Evolutionary conservation across 2,113 vertebrate genomes (phyloP), one percentile per base, ranked within the genome.

Genomic region (Marmota flaviventris): DNA sequence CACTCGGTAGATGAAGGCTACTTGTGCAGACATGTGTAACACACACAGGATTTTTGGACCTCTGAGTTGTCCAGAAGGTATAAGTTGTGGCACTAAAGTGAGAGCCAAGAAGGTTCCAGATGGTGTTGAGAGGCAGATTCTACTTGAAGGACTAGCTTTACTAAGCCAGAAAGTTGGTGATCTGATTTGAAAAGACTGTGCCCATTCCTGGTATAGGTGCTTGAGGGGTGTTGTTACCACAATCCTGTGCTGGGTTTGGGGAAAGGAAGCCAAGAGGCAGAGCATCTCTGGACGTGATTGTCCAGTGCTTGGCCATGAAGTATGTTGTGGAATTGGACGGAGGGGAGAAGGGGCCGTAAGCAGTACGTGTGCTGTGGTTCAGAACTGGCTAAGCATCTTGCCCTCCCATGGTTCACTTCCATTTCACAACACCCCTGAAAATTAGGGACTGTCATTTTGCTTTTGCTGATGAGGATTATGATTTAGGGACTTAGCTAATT

Each of bases 321-420:
- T 7, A 4, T 20, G 24, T 4, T 93, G 56, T 63, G 42, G 85
- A 51, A 56, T 0, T 25, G 85, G 58, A 94, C 17, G 37, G 34
- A 91, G 78, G 58, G 24, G 81, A 53, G 25, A 29, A 42, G 37
- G 37, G 58, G 25, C 17, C 63, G 79, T 27, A n/a, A 48, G 25
- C 0, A 8, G 48, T 4, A 5, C 24, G 1, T 4, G 9, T 39
- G 78, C 45, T 13, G 1, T 2, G 24, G 73, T 42, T n/a, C 17
- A 53, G 63, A 29, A 20, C 63, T 39, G 63, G 83, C 63, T 76
- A 29, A 48, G 42, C 58, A 24, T 53, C 24, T 11, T 7, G 61
- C 56, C n/a, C 58, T 27, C 34, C 27, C 34, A 0, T 3, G 53
- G 84, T 69, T 81, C 65, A 12, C 14, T 48, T 8, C 20, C 16